Conservation (phyloP, 2,113 vertebrate genomes). For the Myrmecophaga tridactyla region DNA sequence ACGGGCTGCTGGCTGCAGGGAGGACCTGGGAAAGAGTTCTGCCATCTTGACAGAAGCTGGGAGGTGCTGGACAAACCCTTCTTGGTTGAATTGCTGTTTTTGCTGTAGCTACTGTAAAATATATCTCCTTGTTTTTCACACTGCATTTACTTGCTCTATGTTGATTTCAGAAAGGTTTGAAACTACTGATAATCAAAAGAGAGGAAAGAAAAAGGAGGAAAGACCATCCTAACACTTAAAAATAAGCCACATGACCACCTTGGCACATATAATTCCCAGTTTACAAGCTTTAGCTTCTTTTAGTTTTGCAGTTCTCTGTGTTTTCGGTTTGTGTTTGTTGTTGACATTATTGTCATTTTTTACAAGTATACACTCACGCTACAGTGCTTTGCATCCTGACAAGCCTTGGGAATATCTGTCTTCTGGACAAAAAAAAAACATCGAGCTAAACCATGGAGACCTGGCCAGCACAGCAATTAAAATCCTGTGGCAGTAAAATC, state of each 20-base stretch:
- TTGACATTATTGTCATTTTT: too few relatives aligned
- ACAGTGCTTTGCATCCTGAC: not conserved
- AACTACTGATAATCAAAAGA: not conserved
- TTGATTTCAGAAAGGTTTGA: not conserved
- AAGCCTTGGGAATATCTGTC: not conserved
- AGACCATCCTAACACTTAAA: not conserved
- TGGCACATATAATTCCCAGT: not conserved
- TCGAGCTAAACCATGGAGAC: not conserved
- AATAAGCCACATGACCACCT: accelerated
- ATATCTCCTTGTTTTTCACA: not conserved
- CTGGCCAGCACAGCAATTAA: not conserved
- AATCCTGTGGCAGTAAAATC: not conserved
- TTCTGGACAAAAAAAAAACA: not conserved
- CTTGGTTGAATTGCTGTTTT: not conserved
- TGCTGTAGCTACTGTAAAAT: not conserved
- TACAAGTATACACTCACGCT: too few relatives aligned
- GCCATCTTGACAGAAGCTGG: not conserved
- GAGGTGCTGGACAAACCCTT: not conserved
- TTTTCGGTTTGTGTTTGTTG: not conserved
- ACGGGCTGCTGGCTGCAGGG: not conserved
- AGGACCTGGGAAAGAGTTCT: too few relatives aligned
- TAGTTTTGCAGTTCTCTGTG: too few relatives aligned
- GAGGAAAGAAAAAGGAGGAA: not conserved
- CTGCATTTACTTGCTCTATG: not conserved
- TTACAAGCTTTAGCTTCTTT: not conserved